Base-by-base conservation (phyloP, 2,797 vertebrate species). In the Syngnathus acus region DNA sequence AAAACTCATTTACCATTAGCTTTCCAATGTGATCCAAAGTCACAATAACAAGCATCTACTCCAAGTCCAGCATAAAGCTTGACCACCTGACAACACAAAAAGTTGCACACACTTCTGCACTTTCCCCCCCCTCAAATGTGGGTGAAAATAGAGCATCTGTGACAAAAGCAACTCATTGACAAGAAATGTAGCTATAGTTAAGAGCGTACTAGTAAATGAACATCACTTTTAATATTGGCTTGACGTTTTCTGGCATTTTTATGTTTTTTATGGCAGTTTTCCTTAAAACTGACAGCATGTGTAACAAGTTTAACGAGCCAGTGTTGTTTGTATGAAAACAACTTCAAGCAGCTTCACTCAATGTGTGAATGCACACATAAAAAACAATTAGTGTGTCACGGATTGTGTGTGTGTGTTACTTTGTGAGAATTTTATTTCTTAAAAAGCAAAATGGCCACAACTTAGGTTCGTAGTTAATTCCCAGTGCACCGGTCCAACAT, bases 21-120 rank as follows among this genome's bases (percentile, higher is more conserved):
- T 65, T 73, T 77, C 69, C 67, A 72, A 76, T 76, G 67, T 68
- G 72, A 89, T 84, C 82, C 85, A 37, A 59, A 84, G 82, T 70
- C 47, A 77, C 76, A 71, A 62, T 84, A 68, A 82, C 84, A 64
- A 78, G 68, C 65, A 68, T 68, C 68, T 71, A 71, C 57, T 78
- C 78, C 69, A 70, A 66, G 75, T 76, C 72, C 75, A 72, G 74
- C 72, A 82, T 84, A 86, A 89, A 89, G 84, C 57, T 58, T 73
- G 64, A 72, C 71, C 60, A 32, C 64, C 66, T 47, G 68, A 68
- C 64, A 71, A 77, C 74, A 72, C 80, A 71, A 55, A 68, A 78
- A 79, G 13, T 14, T 14, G 32, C 45, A 17, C 45, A 47, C 16
- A 47, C 42, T 32, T 43, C 21, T 62, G 23, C 42, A 26, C 61